Percentiles rank a stretch among this genome's conserved stretches.
These are phyloP conservation scores for Muntiacus reevesi DNA, from an alignment of 2,113 vertebrate species.

Conservation along the genomic window DNA sequence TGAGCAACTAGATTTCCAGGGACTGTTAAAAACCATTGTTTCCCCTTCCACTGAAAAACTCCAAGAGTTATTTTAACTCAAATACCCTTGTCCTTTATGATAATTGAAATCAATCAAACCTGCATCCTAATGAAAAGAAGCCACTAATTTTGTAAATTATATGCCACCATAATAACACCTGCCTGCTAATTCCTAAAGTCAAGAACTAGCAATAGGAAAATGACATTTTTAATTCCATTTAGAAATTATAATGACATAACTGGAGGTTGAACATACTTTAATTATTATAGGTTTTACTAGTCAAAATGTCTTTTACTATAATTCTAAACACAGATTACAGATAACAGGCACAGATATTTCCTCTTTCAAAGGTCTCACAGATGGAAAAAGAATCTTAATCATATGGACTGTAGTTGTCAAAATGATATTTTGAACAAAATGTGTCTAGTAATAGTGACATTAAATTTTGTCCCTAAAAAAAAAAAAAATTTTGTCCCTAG, in stretches of 20 bases:
- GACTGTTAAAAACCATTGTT: background rate
- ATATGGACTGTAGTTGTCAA: background rate
- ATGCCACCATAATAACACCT: slow-evolving; percentile 44
- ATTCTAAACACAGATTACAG: slow-evolving; percentile 30
- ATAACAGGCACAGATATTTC: background rate
- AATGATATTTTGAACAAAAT: slow-evolving; percentile 27
- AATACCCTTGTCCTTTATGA: background rate
- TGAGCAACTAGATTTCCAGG: background rate
- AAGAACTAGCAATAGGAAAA: slow-evolving; percentile 39
- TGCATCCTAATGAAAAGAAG: slow-evolving; percentile 47
- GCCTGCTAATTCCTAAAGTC: slow-evolving; percentile 34
- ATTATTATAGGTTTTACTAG: slow-evolving; percentile 41
- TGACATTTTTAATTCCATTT: slow-evolving; percentile 44
- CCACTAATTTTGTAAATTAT: slow-evolving; percentile 54
- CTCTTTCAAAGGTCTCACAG: background rate
- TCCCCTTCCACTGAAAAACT: background rate
- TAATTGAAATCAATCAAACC: slow-evolving; percentile 44
- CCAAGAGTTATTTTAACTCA: background rate
- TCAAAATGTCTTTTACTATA: background rate
- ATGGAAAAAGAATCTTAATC: slow-evolving; percentile 32
- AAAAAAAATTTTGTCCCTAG: background rate
- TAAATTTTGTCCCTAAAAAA: background rate
- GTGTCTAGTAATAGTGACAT: background rate
- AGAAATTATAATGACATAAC: slow-evolving; percentile 41
- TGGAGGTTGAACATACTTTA: background rate